These are phyloP conservation scores for Gastracanthus pulcherrimus DNA, from an alignment of 2,888 invertebrate species.

Conservation along the genomic window DNA sequence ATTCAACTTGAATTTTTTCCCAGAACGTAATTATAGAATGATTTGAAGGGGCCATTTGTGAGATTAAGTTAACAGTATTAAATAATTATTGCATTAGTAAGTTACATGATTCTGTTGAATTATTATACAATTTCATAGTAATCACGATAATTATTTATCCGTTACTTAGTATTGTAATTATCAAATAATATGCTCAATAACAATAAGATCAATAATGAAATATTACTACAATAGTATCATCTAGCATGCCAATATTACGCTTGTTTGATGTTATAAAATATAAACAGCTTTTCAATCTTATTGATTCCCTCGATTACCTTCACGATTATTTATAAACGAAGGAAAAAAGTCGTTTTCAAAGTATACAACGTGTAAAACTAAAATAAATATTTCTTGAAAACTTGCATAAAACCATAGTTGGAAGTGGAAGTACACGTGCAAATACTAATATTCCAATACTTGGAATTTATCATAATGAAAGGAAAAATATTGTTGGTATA, in stretches of 20 bases:
- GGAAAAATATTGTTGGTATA: neutral
- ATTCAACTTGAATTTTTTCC: neutral
- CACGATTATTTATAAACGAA: neutral
- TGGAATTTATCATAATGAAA: neutral
- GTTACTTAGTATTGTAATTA: neutral
- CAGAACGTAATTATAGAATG: neutral
- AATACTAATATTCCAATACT: neutral
- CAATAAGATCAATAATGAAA: neutral
- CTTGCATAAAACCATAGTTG: too few species aligned
- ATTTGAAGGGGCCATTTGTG: neutral
- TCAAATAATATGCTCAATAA: neutral
- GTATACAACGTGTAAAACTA: neutral
- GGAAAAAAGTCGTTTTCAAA: neutral
- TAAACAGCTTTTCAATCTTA: neutral
- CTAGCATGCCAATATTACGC: too few species aligned
- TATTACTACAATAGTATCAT: too few species aligned
- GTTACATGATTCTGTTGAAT: neutral
- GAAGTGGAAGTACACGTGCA: neutral
- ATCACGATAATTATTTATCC: neutral
- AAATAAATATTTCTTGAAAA: neutral
- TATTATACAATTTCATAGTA: neutral
- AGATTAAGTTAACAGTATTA: slow-evolving; percentile 8
- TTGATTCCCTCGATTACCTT: neutral
- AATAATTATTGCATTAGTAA: neutral
- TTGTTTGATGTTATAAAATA: too few species aligned